phyloP scores from a whole-genome alignment of 2,113 vertebrate species.

The Callospermophilus lateralis region DNA sequence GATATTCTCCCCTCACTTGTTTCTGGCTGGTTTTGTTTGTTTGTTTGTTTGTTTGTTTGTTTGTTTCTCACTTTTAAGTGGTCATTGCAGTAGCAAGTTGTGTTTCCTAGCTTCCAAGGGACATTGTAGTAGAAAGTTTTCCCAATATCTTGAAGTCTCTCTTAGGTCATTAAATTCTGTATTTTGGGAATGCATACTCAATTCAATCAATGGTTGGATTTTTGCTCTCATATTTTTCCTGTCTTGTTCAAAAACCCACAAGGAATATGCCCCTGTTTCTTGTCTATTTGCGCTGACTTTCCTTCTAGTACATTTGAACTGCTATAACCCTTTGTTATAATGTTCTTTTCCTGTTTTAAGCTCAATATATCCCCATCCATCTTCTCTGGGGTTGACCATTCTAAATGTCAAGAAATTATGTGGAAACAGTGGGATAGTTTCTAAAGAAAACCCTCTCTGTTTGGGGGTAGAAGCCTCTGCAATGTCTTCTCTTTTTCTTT shows the following conservation, averaged over 20 bases:
- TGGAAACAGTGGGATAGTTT: accelerated
- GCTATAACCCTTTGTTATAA: accelerated
- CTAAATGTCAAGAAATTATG: background rate
- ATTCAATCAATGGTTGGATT: background rate
- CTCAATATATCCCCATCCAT: background rate
- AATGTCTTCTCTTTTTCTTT: background rate
- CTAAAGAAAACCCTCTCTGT: background rate
- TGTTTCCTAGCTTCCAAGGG: background rate
- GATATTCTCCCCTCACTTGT: background rate
- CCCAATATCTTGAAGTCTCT: background rate
- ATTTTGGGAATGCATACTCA: accelerated
- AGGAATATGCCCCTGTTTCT: background rate
- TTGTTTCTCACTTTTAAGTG: background rate
- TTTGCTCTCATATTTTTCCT: background rate
- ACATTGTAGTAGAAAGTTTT: background rate
- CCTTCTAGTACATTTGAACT: background rate
- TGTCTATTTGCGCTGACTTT: background rate
- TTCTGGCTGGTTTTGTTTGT: too few species aligned
- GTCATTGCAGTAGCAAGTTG: background rate
- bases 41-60: too few species aligned
- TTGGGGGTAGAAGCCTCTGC: accelerated
- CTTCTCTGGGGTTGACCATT: background rate
- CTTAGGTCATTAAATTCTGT: background rate
- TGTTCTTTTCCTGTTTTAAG: too few species aligned
- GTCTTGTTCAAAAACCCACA: background rate